A percentile compares a stretch with the other conserved stretches of the same genome.
Evolutionary conservation across 2,888 invertebrate species (phyloP).

Genomic region (Tridacna gigas): DNA sequence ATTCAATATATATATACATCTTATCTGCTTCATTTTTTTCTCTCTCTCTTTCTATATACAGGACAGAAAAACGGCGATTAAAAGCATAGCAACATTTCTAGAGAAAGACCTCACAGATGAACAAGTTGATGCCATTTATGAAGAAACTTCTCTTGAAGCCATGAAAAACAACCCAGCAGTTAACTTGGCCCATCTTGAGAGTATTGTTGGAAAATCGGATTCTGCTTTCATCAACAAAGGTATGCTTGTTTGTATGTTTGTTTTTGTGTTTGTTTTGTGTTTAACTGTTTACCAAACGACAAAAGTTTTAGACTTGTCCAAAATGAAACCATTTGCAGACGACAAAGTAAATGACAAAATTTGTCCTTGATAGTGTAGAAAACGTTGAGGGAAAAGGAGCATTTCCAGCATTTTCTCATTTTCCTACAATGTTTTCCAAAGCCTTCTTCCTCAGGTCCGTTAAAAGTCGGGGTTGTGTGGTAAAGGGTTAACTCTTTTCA

Average conservation of each 20-base stretch:
- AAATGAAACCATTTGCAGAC: too few species aligned
- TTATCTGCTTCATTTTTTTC: background rate
- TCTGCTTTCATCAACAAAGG: background rate
- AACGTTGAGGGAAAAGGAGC: too few species aligned
- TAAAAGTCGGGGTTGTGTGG: too few species aligned
- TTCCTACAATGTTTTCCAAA: too few species aligned
- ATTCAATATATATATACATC: too few species aligned
- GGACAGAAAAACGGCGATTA: slow-evolving; percentile 9
- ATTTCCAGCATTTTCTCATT: too few species aligned
- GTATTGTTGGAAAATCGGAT: background rate
- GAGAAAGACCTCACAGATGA: background rate
- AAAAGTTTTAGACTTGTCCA: too few species aligned
- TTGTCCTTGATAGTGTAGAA: too few species aligned
- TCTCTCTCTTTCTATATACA: background rate
- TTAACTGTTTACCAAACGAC: too few species aligned
- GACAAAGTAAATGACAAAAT: too few species aligned
- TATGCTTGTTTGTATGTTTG: background rate
- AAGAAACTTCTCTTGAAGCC: background rate
- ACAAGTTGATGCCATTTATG: slow-evolving; percentile 7
- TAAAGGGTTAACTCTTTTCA: background rate
- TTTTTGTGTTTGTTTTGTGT: background rate
- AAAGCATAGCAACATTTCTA: background rate
- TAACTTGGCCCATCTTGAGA: background rate
- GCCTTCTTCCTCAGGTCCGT: too few species aligned
- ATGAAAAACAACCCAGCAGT: slow-evolving; percentile 12